A percentile compares a stretch with the other conserved stretches of the same genome.
Evolutionary conservation across 2,113 vertebrate genomes (phyloP).

Genomic region (Stigmatopora nigra): DNA sequence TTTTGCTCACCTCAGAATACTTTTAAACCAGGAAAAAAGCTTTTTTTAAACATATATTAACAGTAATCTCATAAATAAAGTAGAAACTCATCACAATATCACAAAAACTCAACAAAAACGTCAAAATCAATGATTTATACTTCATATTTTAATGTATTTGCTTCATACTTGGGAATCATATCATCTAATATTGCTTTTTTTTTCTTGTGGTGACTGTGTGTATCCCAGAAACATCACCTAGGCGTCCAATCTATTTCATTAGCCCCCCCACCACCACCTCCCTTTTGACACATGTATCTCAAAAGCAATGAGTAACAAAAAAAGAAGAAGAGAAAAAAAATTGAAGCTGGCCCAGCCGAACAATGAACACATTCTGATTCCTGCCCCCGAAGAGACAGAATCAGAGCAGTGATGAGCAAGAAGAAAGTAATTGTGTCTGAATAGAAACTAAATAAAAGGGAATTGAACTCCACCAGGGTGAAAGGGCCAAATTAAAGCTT

Average conservation of each 20-base stretch:
- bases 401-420: constrained; percentile 11
- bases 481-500: constrained; percentile 42
- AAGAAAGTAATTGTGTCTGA: constrained; percentile 23
- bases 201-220: constrained; percentile 23
- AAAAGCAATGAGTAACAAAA: constrained; percentile 34
- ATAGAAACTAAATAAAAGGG: background rate
- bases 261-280: background rate
- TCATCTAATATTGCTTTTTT: too few relatives aligned
- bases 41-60: too few relatives aligned
- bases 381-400: constrained; percentile 11
- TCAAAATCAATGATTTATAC: too few relatives aligned
- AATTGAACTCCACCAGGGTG: constrained; percentile 34
- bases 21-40: background rate
- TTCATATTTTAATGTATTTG: too few relatives aligned
- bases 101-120: too few relatives aligned
- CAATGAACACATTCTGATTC: constrained; percentile 23
- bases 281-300: constrained; percentile 20
- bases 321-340: background rate
- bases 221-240: constrained; percentile 21
- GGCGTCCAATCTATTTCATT: background rate
- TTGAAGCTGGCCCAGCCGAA: constrained; percentile 27
- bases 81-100: background rate
- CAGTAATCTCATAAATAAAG: too few relatives aligned
- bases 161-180: too few relatives aligned
- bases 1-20: background rate